Conservation (phyloP, 92 coral and sea anemone species). For the Pocillopora meandrina region DNA sequence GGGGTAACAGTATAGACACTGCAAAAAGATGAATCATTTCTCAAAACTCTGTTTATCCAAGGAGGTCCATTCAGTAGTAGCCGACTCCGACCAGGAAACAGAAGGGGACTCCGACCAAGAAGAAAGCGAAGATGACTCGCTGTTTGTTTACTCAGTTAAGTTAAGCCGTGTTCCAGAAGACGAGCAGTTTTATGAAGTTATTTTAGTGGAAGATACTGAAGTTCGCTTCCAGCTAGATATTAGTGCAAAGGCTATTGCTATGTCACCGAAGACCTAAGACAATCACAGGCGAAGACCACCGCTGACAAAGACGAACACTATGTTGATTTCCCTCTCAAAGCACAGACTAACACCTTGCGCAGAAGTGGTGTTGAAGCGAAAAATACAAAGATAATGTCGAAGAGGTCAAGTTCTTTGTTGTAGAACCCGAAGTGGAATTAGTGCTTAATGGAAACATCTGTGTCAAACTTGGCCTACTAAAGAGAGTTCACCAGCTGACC, state of each 20-base stretch:
- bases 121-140: constrained; percentile 1
- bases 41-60: constrained; percentile 20
- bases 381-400: constrained; percentile 21
- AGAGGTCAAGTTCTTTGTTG: constrained; percentile 24
- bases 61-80: constrained; percentile 13
- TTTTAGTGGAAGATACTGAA: not conserved
- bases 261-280: constrained; percentile 23
- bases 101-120: constrained; percentile 3
- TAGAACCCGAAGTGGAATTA: constrained; percentile 24
- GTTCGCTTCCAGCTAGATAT: no score
- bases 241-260: constrained; percentile 19
- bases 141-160: constrained; percentile 9
- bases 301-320: not conserved
- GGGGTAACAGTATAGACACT: constrained; percentile 36
- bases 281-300: constrained; percentile 4
- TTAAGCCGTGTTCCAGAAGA: constrained; percentile 12
- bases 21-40: constrained; percentile 34
- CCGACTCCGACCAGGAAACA: constrained; percentile 1
- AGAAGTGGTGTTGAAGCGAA: constrained; percentile 11
- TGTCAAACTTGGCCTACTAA: not conserved
- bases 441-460: constrained; percentile 34
- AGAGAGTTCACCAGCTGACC: no score
- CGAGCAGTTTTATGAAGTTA: constrained; percentile 34
- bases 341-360: not conserved
- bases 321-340: no score